Evolutionary conservation across 2,113 vertebrate species (phyloP).

Genomic region (Larimichthys polyactis): DNA sequence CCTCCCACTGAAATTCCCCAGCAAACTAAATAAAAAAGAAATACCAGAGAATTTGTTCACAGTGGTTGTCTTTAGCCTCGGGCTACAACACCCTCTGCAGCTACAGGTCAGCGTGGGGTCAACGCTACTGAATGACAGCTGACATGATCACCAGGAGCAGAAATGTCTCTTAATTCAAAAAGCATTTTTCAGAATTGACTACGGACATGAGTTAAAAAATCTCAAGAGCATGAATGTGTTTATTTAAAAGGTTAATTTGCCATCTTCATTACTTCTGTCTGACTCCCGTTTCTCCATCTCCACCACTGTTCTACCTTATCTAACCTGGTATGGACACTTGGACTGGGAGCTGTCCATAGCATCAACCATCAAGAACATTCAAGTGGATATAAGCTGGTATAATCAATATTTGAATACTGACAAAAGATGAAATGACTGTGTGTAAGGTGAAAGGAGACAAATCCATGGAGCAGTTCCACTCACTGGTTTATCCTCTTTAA

Average conservation of each 20-base stretch:
- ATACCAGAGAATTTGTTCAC: slow-evolving; percentile 62
- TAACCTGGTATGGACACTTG: neutral
- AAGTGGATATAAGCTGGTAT: neutral
- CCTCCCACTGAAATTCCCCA: slow-evolving; percentile 56
- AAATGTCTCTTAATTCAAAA: slow-evolving; percentile 17
- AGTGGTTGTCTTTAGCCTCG: slow-evolving; percentile 40
- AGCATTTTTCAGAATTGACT: slow-evolving; percentile 7
- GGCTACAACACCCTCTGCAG: slow-evolving; percentile 60
- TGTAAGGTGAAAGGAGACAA: neutral
- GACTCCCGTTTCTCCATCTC: neutral
- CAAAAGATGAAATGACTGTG: neutral
- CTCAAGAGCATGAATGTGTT: slow-evolving; percentile 20
- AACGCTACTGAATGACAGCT: slow-evolving; percentile 55
- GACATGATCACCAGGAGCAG: slow-evolving; percentile 26
- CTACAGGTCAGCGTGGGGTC: slow-evolving; percentile 63
- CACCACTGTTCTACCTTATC: too few relatives aligned
- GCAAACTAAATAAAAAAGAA: slow-evolving; percentile 63
- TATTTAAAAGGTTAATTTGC: slow-evolving; percentile 34
- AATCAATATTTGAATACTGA: neutral
- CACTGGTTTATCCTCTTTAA: too few relatives aligned
- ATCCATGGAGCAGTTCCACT: neutral
- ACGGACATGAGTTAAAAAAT: slow-evolving; percentile 1
- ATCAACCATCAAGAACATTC: neutral
- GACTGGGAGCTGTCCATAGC: neutral
- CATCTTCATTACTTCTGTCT: neutral